Conservation (phyloP, 2,113 vertebrate genomes). For the Atrichornis clamosus region DNA sequence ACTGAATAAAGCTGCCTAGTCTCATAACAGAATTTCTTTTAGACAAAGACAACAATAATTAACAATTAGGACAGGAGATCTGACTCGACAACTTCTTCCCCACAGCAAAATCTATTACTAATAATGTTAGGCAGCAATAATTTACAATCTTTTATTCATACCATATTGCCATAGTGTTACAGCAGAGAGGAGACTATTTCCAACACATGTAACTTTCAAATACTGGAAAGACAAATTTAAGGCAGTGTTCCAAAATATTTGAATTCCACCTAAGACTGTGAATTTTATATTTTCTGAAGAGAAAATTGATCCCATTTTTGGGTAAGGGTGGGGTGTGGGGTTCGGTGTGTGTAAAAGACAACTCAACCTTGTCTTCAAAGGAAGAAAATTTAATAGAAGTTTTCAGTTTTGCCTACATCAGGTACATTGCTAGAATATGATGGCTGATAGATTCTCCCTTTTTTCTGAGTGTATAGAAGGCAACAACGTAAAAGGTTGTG, state of each 20-base stretch:
- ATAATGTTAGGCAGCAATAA: conserved; percentile 21
- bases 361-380: background rate
- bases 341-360: background rate
- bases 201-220: background rate
- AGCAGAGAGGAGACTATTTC: background rate
- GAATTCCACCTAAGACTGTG: background rate
- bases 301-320: background rate
- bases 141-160: conserved; percentile 32
- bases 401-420: background rate
- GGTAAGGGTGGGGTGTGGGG: fast-evolving
- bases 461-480: background rate
- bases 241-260: background rate
- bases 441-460: background rate
- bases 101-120: conserved; percentile 47
- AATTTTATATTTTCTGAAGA: background rate
- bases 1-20: conserved; percentile 19
- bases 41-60: conserved; percentile 56
- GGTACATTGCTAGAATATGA: background rate
- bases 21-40: conserved; percentile 37
- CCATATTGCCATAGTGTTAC: background rate
- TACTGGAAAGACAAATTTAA: background rate
- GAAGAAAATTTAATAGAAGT: background rate
- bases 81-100: background rate
- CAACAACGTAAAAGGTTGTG: background rate
- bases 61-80: conserved; percentile 42